phyloP scores from a whole-genome alignment of 92 coral and sea anemone genomes.

The Micromussa lordhowensis region DNA sequence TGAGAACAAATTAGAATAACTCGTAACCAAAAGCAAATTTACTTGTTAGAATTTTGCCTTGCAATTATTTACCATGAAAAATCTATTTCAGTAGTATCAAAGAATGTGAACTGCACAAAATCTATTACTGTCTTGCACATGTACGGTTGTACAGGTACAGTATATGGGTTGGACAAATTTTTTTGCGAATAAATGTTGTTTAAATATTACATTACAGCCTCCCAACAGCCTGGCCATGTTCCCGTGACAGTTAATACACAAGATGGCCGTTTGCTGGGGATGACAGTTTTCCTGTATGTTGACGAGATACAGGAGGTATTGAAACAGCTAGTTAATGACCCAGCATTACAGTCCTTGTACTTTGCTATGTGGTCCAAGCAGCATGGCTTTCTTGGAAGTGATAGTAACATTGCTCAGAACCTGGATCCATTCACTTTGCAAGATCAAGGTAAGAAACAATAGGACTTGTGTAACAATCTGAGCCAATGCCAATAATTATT shows the following conservation, averaged over 20 bases:
- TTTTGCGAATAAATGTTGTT: neutral
- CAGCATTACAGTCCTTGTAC: neutral
- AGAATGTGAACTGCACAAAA: no score
- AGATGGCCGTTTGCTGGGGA: constrained; percentile 26
- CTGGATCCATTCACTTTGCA: neutral
- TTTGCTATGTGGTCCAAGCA: constrained; percentile 28
- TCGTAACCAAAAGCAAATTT: no score
- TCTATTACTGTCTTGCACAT: no score
- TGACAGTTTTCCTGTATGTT: constrained; percentile 22
- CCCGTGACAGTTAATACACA: constrained; percentile 1
- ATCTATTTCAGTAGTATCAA: no score
- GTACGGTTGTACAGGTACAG: no score
- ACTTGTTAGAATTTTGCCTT: no score
- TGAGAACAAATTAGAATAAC: no score
- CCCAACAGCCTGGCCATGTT: constrained; percentile 30
- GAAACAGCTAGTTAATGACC: constrained; percentile 25
- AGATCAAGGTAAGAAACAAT: constrained; percentile 11
- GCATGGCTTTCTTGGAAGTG: constrained; percentile 1
- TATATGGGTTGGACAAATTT: no score
- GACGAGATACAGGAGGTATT: constrained; percentile 30
- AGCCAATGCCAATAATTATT: neutral
- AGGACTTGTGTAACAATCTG: neutral
- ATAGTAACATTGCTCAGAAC: constrained; percentile 13
- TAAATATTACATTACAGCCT: constrained; percentile 3
- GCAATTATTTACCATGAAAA: no score